Evolutionary conservation across 2,888 invertebrate genomes (phyloP).

Genomic region (Morpho deidamia): DNA sequence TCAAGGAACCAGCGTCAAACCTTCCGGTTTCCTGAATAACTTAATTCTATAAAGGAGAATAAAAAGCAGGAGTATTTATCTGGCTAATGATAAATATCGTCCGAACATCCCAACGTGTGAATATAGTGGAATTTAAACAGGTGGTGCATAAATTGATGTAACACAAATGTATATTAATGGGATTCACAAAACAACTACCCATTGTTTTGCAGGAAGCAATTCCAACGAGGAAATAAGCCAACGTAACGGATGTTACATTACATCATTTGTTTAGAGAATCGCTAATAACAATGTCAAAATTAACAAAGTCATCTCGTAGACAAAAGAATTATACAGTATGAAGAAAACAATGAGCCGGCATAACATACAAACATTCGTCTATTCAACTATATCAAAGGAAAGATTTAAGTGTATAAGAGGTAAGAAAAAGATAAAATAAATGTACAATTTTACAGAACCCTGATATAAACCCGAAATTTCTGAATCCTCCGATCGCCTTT

Average conservation of each 20-base stretch:
- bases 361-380: neutral
- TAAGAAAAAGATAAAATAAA: neutral
- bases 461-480: too few species aligned
- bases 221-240: conserved; percentile 50
- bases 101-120: neutral
- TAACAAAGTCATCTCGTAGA: conserved; percentile 13
- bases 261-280: conserved; percentile 39
- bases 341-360: neutral
- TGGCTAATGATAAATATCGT: neutral
- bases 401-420: neutral
- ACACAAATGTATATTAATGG: conserved; percentile 22
- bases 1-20: too few species aligned
- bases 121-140: neutral
- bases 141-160: conserved; percentile 1
- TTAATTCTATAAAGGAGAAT: too few species aligned
- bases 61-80: too few species aligned
- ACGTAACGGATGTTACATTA: conserved; percentile 48
- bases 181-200: conserved; percentile 25
- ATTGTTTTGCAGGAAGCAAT: conserved; percentile 53
- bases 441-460: neutral
- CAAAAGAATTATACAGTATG: conserved; percentile 16
- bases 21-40: too few species aligned
- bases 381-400: neutral
- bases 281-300: conserved; percentile 24
- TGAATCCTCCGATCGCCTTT: too few species aligned